Evolutionary conservation across 2,888 invertebrate genomes (phyloP).

Genomic region (Parochlus steinenii): DNA sequence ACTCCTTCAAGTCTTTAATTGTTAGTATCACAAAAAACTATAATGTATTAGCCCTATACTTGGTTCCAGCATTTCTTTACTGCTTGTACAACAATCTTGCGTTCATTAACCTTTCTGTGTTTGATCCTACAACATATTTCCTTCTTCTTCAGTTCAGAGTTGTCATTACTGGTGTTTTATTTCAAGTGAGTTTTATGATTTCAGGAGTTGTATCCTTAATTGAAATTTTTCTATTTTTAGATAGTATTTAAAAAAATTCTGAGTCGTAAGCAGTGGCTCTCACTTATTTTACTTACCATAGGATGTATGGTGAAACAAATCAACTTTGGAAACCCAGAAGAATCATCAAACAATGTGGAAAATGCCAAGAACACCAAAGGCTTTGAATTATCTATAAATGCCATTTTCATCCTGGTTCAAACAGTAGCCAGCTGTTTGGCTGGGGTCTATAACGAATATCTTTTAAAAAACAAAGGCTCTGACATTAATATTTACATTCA

Average conservation of each 20-base stretch:
- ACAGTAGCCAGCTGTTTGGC: constrained; percentile 85
- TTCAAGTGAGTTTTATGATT: constrained; percentile 48
- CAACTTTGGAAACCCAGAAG: constrained; percentile 28
- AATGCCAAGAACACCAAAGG: constrained; percentile 25
- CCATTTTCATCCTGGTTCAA: constrained; percentile 53
- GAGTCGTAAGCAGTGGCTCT: constrained; percentile 72
- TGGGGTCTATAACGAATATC: constrained; percentile 89
- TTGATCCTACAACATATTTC: constrained; percentile 91
- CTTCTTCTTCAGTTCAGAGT: constrained; percentile 79
- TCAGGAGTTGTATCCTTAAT: constrained; percentile 12
- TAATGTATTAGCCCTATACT: constrained; percentile 59
- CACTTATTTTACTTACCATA: constrained; percentile 64
- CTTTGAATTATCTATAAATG: constrained; percentile 38
- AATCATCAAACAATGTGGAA: not conserved
- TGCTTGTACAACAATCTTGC: constrained; percentile 90
- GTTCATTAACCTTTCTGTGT: constrained; percentile 75
- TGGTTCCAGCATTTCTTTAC: constrained; percentile 80
- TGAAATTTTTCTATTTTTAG: constrained; percentile 34
- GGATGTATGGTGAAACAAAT: constrained; percentile 88
- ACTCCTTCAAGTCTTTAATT: constrained; percentile 36
- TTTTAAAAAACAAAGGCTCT: constrained; percentile 70
- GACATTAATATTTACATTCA: constrained; percentile 81
- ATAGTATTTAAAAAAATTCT: constrained; percentile 71
- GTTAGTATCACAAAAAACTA: constrained; percentile 40
- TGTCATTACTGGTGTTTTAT: constrained; percentile 79